Evolutionary conservation across 2,888 invertebrate genomes (phyloP), one percentile per base, ranked within the genome.

Genomic region (Empis stercorea): DNA sequence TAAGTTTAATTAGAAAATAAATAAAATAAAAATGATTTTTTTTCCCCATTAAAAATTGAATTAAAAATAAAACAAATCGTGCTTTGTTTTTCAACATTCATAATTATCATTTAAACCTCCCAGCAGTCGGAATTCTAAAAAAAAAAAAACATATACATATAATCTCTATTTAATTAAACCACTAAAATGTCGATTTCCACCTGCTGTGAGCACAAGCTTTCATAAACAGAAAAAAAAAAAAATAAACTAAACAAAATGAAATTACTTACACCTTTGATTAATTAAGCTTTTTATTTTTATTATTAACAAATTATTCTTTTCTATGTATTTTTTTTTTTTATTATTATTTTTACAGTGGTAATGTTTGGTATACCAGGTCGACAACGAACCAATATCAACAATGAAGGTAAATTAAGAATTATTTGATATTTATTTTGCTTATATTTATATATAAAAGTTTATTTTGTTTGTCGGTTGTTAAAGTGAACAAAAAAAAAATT

Each of bases 381-480:
- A 51, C 57, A 55, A 53, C 55, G 55, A 54, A 58, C 56, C 53
- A 58, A 63, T 60, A 60, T 66, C 57, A 65, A 67, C 61, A 48
- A 58, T 43, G 64, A 65, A 55, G 63, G 66, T 66, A 64, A 67
- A 67, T 63, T 62, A 61, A 51, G 54, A 54, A 48, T 49, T 52
- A 53, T 51, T 51, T 51, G 51, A 49, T 43, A 51, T 50, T 15
- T 44, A 27, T 37, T 32, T 27, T 49, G 44, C 42, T 44, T 47
- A 47, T 49, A 42, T 45, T 49, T 30, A 20, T 30, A 11, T 30
- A 20, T 30, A n/a, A 27, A 7, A n/a, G n/a, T n/a, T 27, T 6
- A 27, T 40, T 40, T 27, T n/a, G 9, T 27, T 40, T 38, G 3
- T 20, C 3, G 3, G 20, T 20, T 4, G 3, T 4, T 20, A 20